These are phyloP conservation scores for Gymnarchus niloticus DNA, from an alignment of 2,113 vertebrate species.

Conservation along the genomic window DNA sequence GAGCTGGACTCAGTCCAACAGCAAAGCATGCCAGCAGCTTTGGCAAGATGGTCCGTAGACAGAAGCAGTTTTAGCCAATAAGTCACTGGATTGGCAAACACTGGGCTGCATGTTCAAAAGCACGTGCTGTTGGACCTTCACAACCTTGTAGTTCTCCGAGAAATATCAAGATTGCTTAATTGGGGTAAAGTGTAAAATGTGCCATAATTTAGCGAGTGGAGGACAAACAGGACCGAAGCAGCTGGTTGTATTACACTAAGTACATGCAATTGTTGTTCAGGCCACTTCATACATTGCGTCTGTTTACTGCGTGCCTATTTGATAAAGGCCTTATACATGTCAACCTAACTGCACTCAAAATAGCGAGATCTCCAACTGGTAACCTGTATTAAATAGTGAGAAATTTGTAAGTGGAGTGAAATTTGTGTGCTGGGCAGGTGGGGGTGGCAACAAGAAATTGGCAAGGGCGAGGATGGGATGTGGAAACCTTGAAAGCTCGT, in stretches of 20 bases:
- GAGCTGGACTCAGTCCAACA: conserved; percentile 1
- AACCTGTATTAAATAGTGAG: too few relatives aligned
- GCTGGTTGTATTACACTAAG: not conserved
- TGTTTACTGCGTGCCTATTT: not conserved
- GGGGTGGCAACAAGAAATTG: too few relatives aligned
- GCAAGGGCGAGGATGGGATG: too few relatives aligned
- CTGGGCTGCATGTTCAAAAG: not conserved
- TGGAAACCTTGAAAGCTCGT: too few relatives aligned
- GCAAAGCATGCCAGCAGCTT: not conserved
- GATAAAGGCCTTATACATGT: too few relatives aligned
- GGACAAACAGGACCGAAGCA: not conserved
- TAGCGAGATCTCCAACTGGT: too few relatives aligned
- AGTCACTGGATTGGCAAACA: not conserved
- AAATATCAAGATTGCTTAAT: not conserved
- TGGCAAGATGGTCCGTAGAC: not conserved
- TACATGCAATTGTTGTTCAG: too few relatives aligned
- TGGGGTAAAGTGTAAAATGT: not conserved
- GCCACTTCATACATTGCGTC: not conserved
- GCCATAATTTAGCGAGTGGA: not conserved
- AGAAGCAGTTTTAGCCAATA: not conserved
- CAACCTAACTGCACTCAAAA: too few relatives aligned
- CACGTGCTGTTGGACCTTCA: not conserved
- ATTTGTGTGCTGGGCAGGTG: too few relatives aligned
- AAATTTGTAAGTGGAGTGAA: too few relatives aligned
- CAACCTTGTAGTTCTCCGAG: not conserved